These are phyloP conservation scores for Venturia canescens DNA, from an alignment of 1,140 invertebrate genomes.

Conservation along the genomic window DNA sequence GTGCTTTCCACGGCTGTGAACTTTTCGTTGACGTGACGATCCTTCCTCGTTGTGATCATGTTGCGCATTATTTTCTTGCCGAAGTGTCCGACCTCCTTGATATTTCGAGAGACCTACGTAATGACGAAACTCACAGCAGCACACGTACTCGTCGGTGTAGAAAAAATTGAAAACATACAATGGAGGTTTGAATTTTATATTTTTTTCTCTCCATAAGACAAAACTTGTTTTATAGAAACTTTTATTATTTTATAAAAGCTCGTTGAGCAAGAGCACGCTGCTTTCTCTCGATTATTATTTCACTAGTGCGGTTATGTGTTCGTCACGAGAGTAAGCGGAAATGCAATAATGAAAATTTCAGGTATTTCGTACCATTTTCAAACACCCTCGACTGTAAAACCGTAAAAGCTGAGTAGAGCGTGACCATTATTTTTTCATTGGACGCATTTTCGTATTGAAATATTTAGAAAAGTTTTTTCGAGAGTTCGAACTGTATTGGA, in stretches of 20 bases:
- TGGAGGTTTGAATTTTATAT: constrained; percentile 5
- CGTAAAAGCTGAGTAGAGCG: too few relatives aligned
- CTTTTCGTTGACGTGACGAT: constrained; percentile 4
- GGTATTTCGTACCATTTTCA: too few relatives aligned
- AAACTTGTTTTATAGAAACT: constrained; percentile 67
- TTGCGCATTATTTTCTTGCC: constrained; percentile 38
- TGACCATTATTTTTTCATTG: too few relatives aligned
- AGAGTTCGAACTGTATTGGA: too few relatives aligned
- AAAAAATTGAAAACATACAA: background rate
- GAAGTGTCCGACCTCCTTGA: constrained; percentile 8
- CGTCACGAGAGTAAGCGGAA: background rate
- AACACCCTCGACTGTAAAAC: too few relatives aligned
- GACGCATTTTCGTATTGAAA: too few relatives aligned
- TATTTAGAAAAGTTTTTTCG: too few relatives aligned
- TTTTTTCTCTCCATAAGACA: constrained; percentile 25
- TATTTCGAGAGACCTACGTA: constrained; percentile 10
- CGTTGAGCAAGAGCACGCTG: constrained; percentile 7
- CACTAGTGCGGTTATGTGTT: background rate
- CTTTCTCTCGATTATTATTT: background rate
- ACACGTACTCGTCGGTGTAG: background rate
- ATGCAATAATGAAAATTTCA: too few relatives aligned
- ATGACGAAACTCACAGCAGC: background rate
- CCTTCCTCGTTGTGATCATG: constrained; percentile 25
- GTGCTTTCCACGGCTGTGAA: background rate
- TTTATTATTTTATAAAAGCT: constrained; percentile 51